These are phyloP conservation scores for Trisateles emortualis DNA, from an alignment of 2,888 invertebrate genomes.

Conservation along the genomic window DNA sequence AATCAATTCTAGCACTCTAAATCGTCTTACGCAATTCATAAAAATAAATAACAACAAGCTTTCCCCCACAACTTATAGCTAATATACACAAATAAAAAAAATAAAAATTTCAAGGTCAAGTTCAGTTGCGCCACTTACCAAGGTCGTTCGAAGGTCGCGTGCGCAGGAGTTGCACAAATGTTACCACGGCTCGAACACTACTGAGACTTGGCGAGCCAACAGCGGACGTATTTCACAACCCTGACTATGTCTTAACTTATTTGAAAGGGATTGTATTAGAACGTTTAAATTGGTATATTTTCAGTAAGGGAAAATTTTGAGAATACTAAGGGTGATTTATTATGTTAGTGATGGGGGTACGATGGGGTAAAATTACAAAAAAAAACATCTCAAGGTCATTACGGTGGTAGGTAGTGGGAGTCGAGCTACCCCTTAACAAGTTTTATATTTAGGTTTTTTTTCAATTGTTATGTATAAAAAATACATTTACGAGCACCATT, in stretches of 20 bases:
- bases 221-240: conserved; percentile 74
- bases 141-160: conserved; percentile 69
- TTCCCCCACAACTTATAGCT: neutral
- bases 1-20: neutral
- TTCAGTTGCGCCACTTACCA: conserved; percentile 74
- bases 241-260: conserved; percentile 77
- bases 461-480: too few relatives aligned
- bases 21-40: neutral
- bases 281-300: conserved; percentile 18
- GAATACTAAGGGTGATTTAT: neutral
- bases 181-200: conserved; percentile 71
- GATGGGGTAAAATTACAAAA: neutral
- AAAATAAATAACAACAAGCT: neutral
- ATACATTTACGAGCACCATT: too few relatives aligned
- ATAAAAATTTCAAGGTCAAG: conserved; percentile 63
- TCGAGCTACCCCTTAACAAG: too few relatives aligned
- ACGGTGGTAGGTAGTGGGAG: too few relatives aligned
- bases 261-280: conserved; percentile 69
- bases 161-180: conserved; percentile 72
- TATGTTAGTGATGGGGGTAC: too few relatives aligned
- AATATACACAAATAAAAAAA: conserved; percentile 17
- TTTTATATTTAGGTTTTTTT: too few relatives aligned
- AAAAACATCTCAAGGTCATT: neutral
- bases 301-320: neutral
- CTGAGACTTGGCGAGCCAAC: conserved; percentile 67